Conservation (phyloP, 2,113 vertebrate genomes). For the Jacana jacana region DNA sequence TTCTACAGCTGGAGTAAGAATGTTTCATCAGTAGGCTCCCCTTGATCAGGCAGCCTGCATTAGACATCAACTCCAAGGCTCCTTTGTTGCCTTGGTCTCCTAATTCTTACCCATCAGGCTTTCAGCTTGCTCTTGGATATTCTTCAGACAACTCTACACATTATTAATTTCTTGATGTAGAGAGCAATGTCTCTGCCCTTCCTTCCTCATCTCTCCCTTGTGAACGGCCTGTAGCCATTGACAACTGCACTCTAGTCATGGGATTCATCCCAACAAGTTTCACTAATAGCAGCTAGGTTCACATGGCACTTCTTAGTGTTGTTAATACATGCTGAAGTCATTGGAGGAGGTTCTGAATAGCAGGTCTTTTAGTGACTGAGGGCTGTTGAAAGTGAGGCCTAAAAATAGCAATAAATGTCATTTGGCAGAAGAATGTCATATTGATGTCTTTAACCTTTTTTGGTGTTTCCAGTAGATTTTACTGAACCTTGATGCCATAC, state of each 20-base stretch:
- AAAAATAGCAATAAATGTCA: background rate
- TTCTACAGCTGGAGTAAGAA: background rate
- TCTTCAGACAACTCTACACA: background rate
- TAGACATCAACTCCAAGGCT: background rate
- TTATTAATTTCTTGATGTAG: background rate
- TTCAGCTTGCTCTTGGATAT: background rate
- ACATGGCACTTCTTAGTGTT: background rate
- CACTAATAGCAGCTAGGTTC: background rate
- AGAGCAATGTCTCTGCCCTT: too few relatives aligned
- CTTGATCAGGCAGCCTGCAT: background rate
- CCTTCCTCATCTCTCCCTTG: background rate
- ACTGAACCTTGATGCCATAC: background rate
- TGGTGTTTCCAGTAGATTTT: background rate
- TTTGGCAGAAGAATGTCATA: background rate
- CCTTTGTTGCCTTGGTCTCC: background rate
- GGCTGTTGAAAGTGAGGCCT: background rate
- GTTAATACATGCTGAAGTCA: background rate
- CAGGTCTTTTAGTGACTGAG: background rate
- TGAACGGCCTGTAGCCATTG: background rate
- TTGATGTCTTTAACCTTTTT: background rate
- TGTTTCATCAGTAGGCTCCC: background rate
- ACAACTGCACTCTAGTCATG: background rate
- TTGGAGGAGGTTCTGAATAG: background rate
- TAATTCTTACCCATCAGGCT: background rate
- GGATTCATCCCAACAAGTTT: background rate